Evolutionary conservation across 1,140 invertebrate species (phyloP), one percentile per base, ranked within the genome.

Genomic region (Dendrolimus punctatus): DNA sequence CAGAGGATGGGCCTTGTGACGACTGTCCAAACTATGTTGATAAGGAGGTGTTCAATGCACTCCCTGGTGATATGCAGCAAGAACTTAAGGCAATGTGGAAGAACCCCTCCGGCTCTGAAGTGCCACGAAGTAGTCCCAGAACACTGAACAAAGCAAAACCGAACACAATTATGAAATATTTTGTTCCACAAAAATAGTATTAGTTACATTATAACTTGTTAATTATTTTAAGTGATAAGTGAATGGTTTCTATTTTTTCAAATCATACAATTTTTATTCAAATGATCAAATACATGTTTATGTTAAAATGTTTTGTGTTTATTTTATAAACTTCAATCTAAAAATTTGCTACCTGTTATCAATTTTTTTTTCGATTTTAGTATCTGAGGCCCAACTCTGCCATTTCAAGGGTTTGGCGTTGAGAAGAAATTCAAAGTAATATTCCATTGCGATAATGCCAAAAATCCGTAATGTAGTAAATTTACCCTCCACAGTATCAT

Each of bases 11-110:
- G 7, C 75, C 69, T 51, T 86, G 76, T 71, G 75, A 76, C 49
- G 70, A 75, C 49, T 89, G 85, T 62, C 90, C 91, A 2, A 88
- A 89, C 48, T 89, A 90, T 66, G 89, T 90, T 23, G 90, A 92
- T 77, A 85, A 88, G 39, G 84, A 88, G 58, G 90, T 91, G 6
- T 92, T 92, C 67, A 88, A 81, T 64, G 89, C 90, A 48, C 77
- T 92, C 41, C 90, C 91, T 3, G 71, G 80, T 38, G 89, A 91
- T 9, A 77, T 92, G 71, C 90, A 91, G 66, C 85, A 90, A 51
- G 91, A 92, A 66, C 66, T 92, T 7, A 90, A 91, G 60, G 80
- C 85, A 5, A 89, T 91, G 61, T 92, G 91, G 88, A 89, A 90
- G 55, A 89, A 85, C 58, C 85, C 87, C 55, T 80, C 80, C 40